Evolutionary conservation across 1,140 invertebrate species (phyloP).

Genomic region (Drosophila tani): DNA sequence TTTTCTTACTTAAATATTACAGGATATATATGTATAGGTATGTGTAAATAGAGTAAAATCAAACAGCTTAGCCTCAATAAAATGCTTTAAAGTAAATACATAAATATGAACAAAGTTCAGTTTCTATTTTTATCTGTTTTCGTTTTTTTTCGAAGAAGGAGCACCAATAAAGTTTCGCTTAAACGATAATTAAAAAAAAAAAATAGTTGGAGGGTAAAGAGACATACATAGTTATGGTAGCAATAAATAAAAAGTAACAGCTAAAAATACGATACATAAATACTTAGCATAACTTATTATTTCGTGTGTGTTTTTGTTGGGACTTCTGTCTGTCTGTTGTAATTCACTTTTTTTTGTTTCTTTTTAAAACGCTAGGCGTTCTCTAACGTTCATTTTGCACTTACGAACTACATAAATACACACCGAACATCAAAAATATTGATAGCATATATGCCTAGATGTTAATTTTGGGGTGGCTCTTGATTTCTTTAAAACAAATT

Average conservation of each 20-base stretch:
- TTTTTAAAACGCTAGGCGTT: constrained; percentile 82
- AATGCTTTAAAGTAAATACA: constrained; percentile 67
- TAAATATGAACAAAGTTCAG: constrained; percentile 23
- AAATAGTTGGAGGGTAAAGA: constrained; percentile 20
- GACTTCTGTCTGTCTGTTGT: constrained; percentile 17
- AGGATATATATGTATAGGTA: constrained; percentile 16
- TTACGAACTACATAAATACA: constrained; percentile 83
- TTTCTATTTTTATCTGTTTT: constrained; percentile 21
- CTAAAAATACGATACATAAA: constrained; percentile 60
- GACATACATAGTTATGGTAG: constrained; percentile 47
- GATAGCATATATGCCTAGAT: constrained; percentile 42
- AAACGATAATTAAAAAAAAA: constrained; percentile 62
- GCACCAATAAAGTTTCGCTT: constrained; percentile 79
- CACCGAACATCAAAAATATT: constrained; percentile 80
- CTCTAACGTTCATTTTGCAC: constrained; percentile 68
- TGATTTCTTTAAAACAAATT: background rate
- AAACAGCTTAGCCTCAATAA: constrained; percentile 78
- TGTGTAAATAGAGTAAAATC: constrained; percentile 49
- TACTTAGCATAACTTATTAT: constrained; percentile 55
- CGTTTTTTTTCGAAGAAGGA: constrained; percentile 57
- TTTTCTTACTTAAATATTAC: constrained; percentile 32
- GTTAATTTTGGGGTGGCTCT: constrained; percentile 6
- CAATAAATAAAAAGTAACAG: constrained; percentile 68
- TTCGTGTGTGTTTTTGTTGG: constrained; percentile 37
- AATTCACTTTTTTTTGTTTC: constrained; percentile 35